phyloP scores from a whole-genome alignment of 2,888 invertebrate species.

The Acanthoscelides obtectus region DNA sequence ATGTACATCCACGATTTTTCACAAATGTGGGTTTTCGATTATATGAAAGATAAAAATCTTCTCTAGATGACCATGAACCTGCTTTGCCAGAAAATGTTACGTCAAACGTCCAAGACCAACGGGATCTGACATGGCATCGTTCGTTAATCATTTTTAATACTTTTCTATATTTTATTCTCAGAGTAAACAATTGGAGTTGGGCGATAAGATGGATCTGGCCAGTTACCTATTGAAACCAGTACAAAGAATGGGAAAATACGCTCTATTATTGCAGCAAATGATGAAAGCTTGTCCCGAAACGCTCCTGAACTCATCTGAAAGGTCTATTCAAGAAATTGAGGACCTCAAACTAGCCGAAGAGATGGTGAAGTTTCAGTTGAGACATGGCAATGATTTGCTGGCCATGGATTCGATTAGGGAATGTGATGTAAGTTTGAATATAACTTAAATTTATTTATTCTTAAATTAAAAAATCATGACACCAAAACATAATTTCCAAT shows the following conservation, averaged over 20 bases:
- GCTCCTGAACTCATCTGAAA: slow-evolving; percentile 38
- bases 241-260: slow-evolving; percentile 94
- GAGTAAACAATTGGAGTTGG: slow-evolving; percentile 82
- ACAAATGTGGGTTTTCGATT: too few species aligned
- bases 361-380: slow-evolving; percentile 89
- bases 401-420: slow-evolving; percentile 92
- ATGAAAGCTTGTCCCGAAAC: slow-evolving; percentile 74
- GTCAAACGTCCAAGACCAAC: too few species aligned
- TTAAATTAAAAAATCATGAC: too few species aligned
- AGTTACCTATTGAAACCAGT: slow-evolving; percentile 93
- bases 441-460: too few species aligned
- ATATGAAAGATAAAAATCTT: too few species aligned
- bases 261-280: slow-evolving; percentile 82
- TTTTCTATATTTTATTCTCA: slow-evolving; percentile 52
- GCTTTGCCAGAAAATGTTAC: too few species aligned
- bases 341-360: slow-evolving; percentile 84
- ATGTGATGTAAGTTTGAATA: slow-evolving; percentile 70
- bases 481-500: too few species aligned
- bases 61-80: too few species aligned
- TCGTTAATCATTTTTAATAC: too few species aligned
- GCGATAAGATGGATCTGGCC: slow-evolving; percentile 89
- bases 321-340: slow-evolving; percentile 54
- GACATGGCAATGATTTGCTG: slow-evolving; percentile 90
- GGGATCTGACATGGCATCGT: too few species aligned
- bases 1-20: too few species aligned